Evolutionary conservation across 2,113 vertebrate species (phyloP).

Genomic region (Jaculus jaculus): DNA sequence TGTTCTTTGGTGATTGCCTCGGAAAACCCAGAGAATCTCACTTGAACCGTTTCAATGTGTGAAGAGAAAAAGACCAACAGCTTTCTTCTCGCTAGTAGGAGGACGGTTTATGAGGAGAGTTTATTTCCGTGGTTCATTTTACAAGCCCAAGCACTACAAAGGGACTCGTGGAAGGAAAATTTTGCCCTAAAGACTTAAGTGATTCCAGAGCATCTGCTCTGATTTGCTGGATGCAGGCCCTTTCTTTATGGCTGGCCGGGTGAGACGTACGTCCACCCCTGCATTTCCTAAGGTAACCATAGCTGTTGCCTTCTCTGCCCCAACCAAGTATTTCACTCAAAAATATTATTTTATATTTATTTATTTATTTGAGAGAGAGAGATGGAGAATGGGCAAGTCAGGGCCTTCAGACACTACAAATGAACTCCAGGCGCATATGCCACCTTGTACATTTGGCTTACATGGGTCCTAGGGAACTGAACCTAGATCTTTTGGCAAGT

Average conservation of each 20-base stretch:
- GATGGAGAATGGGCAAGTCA: too few species aligned
- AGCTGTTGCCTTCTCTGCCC: neutral
- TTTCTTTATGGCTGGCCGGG: neutral
- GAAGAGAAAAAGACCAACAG: conserved; percentile 3
- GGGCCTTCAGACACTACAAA: too few species aligned
- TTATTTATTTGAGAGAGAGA: too few species aligned
- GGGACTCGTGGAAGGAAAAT: conserved; percentile 48
- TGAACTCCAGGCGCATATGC: too few species aligned
- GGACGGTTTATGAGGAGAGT: neutral
- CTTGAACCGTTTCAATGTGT: neutral
- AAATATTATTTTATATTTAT: neutral
- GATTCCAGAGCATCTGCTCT: conserved; percentile 39
- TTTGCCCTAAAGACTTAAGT: conserved; percentile 44
- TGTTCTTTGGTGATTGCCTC: neutral
- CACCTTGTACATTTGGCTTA: too few species aligned
- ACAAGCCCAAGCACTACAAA: conserved; percentile 2
- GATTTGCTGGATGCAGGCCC: neutral
- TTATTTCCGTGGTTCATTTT: conserved; percentile 39
- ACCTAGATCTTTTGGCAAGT: too few species aligned
- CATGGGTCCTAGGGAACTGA: too few species aligned
- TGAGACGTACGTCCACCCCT: neutral
- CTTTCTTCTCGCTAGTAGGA: neutral
- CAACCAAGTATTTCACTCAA: neutral
- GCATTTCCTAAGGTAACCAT: neutral
- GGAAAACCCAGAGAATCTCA: neutral